Evolutionary conservation across 2,113 vertebrate genomes (phyloP), one percentile per base, ranked within the genome.

Genomic region (Sebastes fasciatus): DNA sequence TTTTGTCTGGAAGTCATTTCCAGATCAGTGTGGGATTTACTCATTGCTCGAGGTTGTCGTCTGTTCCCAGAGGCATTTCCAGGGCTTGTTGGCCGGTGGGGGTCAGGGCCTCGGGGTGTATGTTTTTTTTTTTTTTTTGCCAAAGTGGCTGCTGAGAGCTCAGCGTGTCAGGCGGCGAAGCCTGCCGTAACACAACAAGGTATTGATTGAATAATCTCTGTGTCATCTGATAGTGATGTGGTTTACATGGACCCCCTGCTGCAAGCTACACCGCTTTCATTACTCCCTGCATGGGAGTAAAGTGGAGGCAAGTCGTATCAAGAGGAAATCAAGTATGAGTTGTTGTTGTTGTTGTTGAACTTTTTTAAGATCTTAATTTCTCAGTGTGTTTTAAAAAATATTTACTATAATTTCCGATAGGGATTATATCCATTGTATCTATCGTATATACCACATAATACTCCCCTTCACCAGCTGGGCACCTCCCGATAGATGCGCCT

Each of bases 161-260:
- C 61, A 66, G 72, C n/a, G 87, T 79, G 73, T 83, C 82, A 73
- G 63, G 72, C 84, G 58, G 84, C 51, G 58, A 69, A 82, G 61
- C 60, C 73, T 68, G 74, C 70, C 46, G 19, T 76, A 77, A 92
- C 88, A 88, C 70, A 90, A 82, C 85, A 75, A 89, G 65, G 45
- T 96, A 96, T 96, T 96, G 95, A 96, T 96, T 95, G 91, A 93
- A 95, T 96, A 96, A 96, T 94, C 91, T 91, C 75, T 91, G 86
- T 92, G 81, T 94, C 91, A 92, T 91, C 87, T 91, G 90, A 93
- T 90, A 89, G 88, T 80, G 66, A 84, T 91, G 84, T 89, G 87
- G 90, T 65, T 95, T 94, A 94, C 95, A 95, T n/a, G 58, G 84
- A 42, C 82, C 93, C 92, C 94, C 94, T 52, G 90, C 94, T 91